A percentile compares a stretch with the other conserved stretches of the same genome.
These are phyloP conservation scores for Otocyon megalotis DNA, from an alignment of 2,113 vertebrate genomes.

Conservation along the genomic window DNA sequence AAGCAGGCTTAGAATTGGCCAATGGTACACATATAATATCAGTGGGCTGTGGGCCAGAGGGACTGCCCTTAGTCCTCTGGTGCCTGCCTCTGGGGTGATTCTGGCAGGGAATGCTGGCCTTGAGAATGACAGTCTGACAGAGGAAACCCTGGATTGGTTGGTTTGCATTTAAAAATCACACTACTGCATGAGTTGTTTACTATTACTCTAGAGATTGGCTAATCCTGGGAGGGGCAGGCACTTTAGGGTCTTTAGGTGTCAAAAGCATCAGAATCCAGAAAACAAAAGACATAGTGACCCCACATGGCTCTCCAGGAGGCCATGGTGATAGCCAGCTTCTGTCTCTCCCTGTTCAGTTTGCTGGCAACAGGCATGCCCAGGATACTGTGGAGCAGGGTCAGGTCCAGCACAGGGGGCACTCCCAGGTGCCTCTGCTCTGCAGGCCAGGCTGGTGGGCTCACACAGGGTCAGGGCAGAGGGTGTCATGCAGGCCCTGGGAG, in stretches of 20 bases:
- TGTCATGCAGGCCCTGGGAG: background rate
- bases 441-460: background rate
- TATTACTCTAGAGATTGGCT: background rate
- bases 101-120: too few relatives aligned
- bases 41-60: too few relatives aligned
- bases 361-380: background rate
- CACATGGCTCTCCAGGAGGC: background rate
- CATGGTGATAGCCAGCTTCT: accelerated
- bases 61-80: background rate
- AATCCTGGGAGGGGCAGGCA: background rate
- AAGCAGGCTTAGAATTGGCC: background rate
- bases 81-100: background rate
- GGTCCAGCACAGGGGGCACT: background rate
- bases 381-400: background rate
- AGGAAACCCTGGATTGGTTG: background rate
- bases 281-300: background rate
- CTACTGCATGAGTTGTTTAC: background rate
- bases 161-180: background rate
- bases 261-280: background rate
- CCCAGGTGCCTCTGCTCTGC: background rate
- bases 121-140: background rate
- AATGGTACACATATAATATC: background rate
- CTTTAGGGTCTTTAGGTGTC: background rate
- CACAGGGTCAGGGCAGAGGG: background rate
- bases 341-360: background rate